Percentiles rank a stretch among this genome's conserved stretches.
Conservation (phyloP, 2,888 invertebrate species). For the Macaria notata region DNA sequence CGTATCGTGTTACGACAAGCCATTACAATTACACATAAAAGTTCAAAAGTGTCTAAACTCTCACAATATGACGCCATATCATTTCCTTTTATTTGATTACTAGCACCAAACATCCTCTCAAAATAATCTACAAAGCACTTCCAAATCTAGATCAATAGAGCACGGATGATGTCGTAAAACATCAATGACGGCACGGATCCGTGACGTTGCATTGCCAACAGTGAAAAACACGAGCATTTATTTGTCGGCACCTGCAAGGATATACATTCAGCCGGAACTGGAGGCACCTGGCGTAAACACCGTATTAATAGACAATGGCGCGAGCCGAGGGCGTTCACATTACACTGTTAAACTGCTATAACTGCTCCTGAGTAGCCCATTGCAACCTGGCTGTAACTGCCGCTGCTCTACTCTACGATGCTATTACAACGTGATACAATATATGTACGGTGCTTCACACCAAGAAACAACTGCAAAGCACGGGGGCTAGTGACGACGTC, state of each 20-base stretch:
- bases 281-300: constrained; percentile 48
- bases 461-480: too few species aligned
- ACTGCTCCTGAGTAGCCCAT: not conserved
- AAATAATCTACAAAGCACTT: constrained; percentile 8
- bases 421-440: too few species aligned
- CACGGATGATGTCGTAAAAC: constrained; percentile 26
- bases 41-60: too few species aligned
- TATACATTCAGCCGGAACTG: constrained; percentile 50
- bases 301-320: constrained; percentile 20
- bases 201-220: constrained; percentile 25
- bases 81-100: too few species aligned
- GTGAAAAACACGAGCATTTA: constrained; percentile 13
- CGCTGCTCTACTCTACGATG: too few species aligned
- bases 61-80: too few species aligned
- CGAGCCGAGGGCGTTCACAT: constrained; percentile 16
- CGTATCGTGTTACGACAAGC: too few species aligned
- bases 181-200: constrained; percentile 28
- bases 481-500: too few species aligned
- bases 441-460: too few species aligned
- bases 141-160: constrained; percentile 17
- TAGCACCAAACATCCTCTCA: too few species aligned
- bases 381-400: too few species aligned
- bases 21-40: too few species aligned
- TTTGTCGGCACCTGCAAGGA: constrained; percentile 15
- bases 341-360: constrained; percentile 3